These are phyloP conservation scores for Grus americana DNA, from an alignment of 2,113 vertebrate species.

Conservation along the genomic window DNA sequence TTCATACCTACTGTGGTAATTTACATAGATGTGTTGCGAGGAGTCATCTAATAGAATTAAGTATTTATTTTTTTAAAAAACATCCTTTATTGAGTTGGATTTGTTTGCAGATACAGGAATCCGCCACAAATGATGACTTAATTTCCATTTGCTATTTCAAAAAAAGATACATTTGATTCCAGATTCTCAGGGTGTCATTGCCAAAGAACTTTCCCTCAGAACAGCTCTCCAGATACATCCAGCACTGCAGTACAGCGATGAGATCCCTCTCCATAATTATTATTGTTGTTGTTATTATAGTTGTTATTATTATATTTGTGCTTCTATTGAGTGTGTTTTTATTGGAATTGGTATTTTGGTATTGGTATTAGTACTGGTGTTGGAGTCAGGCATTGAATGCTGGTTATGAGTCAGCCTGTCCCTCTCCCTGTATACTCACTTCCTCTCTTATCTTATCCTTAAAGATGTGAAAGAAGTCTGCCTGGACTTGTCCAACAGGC, in stretches of 20 bases:
- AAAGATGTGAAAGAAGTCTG: background rate
- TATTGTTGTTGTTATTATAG: background rate
- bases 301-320: background rate
- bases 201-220: background rate
- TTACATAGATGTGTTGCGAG: background rate
- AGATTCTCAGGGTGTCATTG: background rate
- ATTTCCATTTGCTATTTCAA: background rate
- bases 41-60: background rate
- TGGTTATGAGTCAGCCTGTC: background rate
- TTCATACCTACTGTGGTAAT: background rate
- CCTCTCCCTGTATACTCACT: background rate
- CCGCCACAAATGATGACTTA: background rate
- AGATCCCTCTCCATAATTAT: background rate
- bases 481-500: background rate
- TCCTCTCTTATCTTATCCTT: background rate
- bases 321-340: background rate
- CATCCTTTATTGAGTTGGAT: background rate
- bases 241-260: background rate
- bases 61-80: background rate
- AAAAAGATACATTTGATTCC: background rate
- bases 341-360: background rate
- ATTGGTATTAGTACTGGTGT: background rate
- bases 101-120: background rate
- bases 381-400: background rate
- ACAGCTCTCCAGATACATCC: background rate